phyloP scores from a whole-genome alignment of 2,888 invertebrate species.

The Eurytoma californica region DNA sequence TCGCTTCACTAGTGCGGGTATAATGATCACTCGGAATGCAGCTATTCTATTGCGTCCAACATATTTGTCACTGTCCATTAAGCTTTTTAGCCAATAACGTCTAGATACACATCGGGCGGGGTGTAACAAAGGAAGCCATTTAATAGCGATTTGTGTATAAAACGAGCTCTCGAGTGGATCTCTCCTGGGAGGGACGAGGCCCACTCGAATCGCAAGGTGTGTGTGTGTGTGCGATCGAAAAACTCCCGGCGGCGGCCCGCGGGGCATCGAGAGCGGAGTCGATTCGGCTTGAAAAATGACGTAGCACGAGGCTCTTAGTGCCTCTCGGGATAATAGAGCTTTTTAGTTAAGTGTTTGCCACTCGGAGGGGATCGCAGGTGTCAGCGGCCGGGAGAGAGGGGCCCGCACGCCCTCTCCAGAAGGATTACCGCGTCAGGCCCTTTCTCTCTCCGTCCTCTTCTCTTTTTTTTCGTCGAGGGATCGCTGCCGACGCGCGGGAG shows the following conservation, averaged over 20 bases:
- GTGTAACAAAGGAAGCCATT: no score
- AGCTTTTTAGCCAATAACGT: no score
- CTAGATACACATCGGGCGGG: no score
- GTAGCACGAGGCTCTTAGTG: conserved; percentile 9
- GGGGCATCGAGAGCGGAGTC: neutral
- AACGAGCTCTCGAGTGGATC: neutral
- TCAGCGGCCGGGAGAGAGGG: conserved; percentile 39
- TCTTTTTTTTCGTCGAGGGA: neutral
- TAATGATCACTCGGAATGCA: no score
- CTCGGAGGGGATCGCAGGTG: conserved; percentile 51
- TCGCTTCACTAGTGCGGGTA: no score
- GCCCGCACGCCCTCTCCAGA: conserved; percentile 35
- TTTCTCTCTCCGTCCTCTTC: neutral
- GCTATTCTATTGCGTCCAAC: neutral
- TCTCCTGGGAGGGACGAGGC: neutral
- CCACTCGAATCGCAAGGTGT: neutral
- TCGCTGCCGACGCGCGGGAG: neutral
- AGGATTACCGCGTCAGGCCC: neutral
- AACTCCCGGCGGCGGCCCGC: neutral
- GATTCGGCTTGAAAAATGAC: conserved; percentile 41
- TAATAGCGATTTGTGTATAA: no score
- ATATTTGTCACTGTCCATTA: neutral
- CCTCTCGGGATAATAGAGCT: conserved; percentile 63
- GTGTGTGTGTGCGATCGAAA: neutral
- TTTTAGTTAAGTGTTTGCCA: conserved; percentile 71